Base-by-base conservation (phyloP, 64 coral and sea anemone genomes). In the Actinia equina region DNA sequence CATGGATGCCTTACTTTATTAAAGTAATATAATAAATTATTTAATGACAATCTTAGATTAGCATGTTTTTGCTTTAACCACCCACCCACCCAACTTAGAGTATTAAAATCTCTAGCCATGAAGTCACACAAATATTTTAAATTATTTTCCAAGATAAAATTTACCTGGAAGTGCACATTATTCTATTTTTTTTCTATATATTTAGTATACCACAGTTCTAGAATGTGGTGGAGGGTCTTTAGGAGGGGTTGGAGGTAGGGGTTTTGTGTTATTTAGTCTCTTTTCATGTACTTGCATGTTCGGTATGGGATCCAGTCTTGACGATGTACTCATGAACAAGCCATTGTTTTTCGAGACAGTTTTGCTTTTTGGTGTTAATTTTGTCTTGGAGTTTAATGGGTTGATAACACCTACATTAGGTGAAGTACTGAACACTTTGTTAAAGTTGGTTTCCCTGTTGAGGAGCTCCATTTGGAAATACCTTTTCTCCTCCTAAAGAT, bases 391-490 rank as follows among this genome's bases (percentile, higher is more conserved):
- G 45, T 98, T 89, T 44, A 98, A 83, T 64, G 95, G 95, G 27
- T 98, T 98, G 64, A 98, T 94, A 11, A 98, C 95, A 30, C 95
- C 95, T 61, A 98, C 90, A 42, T 93, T 94, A 64, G 95, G 95
- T 4, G 95, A 82, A 27, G 86, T 70, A 54, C 91, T 98, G 89
- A 98, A 98, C 23, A 98, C 89, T 65, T 98, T 98, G 86, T 98
- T 98, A 77, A 98, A 98, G 69, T 98, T 98, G 46, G 95, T 98
- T 79, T 98, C 95, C 52, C 95, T 89, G 95, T 98, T 98, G 55
- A 98, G 81, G 20, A 98, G 83, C 64, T 98, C 95, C 67, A 98
- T 45, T 80, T 98, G 95, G 54, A 94, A 98, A 86, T 98, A 98
- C 12, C 95, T 80, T 83, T 98, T 98, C 57, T 98, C 95, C 79